Conservation (phyloP, 30 jellyfish, hydroid and myxozoan species). For the Turritopsis rubra region DNA sequence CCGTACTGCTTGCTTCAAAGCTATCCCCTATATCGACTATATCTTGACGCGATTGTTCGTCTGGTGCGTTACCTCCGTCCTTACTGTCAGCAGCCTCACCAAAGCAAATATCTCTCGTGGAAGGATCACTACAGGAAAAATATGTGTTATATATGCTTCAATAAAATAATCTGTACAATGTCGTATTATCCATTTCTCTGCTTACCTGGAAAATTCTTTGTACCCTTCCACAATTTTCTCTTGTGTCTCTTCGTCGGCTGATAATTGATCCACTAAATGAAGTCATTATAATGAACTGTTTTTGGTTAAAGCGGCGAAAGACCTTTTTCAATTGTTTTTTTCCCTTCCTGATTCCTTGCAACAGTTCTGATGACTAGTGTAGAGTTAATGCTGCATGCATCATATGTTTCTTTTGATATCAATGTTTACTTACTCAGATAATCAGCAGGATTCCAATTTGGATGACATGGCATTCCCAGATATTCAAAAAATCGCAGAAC, state of each 20-base stretch:
- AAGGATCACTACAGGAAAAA: not conserved
- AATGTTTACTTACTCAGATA: slow-evolving; percentile 34
- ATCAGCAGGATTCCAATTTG: slow-evolving; percentile 72
- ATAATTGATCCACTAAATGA: not conserved
- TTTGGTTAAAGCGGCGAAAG: not conserved
- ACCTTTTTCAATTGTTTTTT: no score
- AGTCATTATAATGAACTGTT: not conserved
- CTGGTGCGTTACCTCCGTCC: not conserved
- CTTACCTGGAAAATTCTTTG: not conserved
- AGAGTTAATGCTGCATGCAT: not conserved
- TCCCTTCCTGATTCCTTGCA: no score
- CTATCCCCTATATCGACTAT: not conserved
- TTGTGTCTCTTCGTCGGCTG: not conserved
- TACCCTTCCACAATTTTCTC: not conserved
- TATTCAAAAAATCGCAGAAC: slow-evolving; percentile 32
- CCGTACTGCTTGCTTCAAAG: not conserved
- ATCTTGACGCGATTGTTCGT: not conserved
- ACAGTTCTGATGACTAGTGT: no score
- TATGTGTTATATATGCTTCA: not conserved
- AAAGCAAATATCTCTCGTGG: not conserved
- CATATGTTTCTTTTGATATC: not conserved
- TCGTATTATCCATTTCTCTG: not conserved
- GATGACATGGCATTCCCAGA: slow-evolving; percentile 45
- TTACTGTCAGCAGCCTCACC: not conserved
- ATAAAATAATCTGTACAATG: not conserved